These are phyloP conservation scores for Actinemys pallida DNA, from an alignment of 2,113 vertebrate genomes.

Conservation along the genomic window DNA sequence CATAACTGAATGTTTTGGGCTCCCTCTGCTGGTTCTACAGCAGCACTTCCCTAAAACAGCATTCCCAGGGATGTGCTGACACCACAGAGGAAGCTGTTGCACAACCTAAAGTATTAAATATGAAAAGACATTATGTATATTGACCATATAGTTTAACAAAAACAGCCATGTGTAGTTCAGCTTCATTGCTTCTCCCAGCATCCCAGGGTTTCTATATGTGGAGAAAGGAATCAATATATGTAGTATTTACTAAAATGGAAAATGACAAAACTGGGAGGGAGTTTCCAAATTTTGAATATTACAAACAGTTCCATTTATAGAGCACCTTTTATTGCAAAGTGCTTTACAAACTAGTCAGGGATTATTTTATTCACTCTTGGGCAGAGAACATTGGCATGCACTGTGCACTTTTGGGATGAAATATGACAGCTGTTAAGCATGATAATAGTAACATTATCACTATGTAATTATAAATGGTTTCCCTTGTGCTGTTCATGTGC, in stretches of 20 bases:
- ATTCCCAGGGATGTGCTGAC: background rate
- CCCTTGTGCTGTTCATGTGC: background rate
- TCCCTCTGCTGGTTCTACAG: background rate
- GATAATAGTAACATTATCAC: background rate
- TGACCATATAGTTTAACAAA: background rate
- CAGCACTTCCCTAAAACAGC: background rate
- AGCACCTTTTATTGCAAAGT: background rate
- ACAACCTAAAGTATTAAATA: background rate
- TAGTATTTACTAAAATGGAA: background rate
- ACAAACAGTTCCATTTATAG: background rate
- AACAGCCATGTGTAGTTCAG: background rate
- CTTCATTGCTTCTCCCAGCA: background rate
- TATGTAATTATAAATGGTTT: background rate
- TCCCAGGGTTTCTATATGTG: background rate
- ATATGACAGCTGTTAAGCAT: background rate
- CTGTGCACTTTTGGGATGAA: background rate
- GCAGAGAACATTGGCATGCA: background rate
- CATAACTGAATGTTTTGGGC: background rate
- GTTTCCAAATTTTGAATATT: background rate
- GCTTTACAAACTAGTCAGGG: background rate
- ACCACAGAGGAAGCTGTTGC: rapidly evolving
- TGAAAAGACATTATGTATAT: background rate
- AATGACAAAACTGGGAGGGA: background rate
- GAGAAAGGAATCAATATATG: background rate
- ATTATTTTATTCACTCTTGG: background rate